phyloP scores from a whole-genome alignment of 2,797 vertebrate genomes.

The Podarcis lilfordi region DNA sequence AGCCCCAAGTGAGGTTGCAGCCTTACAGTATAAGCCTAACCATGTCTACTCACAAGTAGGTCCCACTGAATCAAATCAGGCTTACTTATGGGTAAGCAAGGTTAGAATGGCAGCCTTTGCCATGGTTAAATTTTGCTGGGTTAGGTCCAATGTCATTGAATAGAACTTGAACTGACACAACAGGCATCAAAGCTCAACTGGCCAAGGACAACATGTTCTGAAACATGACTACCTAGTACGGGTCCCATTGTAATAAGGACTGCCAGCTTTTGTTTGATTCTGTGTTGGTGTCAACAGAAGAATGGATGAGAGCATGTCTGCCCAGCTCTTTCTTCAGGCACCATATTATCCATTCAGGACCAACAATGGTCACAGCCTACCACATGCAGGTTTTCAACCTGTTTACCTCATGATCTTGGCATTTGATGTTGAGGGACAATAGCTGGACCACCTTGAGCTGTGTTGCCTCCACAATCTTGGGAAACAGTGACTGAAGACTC shows the following conservation, averaged over 20 bases:
- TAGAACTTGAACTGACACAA: neutral
- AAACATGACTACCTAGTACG: neutral
- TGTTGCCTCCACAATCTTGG: neutral
- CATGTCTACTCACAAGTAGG: no score
- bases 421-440: neutral
- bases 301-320: neutral
- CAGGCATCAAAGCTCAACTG: neutral
- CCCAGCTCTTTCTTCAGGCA: neutral
- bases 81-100: no score
- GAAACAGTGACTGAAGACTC: neutral
- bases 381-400: neutral
- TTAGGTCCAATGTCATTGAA: neutral
- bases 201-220: neutral
- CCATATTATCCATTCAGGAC: neutral
- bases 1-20: no score
- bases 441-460: neutral
- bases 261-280: neutral
- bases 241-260: neutral
- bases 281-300: accelerated
- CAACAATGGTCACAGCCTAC: accelerated
- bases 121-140: neutral
- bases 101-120: neutral
- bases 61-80: neutral
- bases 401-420: neutral
- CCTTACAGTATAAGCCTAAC: no score